Conservation (phyloP, 2,113 vertebrate genomes). For the Telmatochromis brachygnathus region DNA sequence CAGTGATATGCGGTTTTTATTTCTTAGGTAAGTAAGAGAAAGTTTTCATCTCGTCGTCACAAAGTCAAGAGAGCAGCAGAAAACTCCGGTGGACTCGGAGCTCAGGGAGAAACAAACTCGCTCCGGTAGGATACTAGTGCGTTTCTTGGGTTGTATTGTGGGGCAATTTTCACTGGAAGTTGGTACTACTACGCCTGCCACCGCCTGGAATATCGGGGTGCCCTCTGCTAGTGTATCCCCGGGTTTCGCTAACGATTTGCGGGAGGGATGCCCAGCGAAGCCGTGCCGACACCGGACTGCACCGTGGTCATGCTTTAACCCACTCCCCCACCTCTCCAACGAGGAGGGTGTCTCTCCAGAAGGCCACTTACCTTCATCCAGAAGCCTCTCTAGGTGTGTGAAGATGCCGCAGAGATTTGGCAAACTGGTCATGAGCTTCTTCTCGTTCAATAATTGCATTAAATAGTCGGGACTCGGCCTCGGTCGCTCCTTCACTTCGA, state of each 20-base stretch:
- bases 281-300: slow-evolving; percentile 15
- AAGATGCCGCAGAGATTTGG: slow-evolving; percentile 82
- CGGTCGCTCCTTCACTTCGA: slow-evolving; percentile 82
- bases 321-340: not conserved
- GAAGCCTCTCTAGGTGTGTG: slow-evolving; percentile 78
- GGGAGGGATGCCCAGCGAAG: slow-evolving; percentile 21
- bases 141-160: not conserved
- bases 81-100: not conserved
- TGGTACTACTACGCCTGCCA: not conserved
- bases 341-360: not conserved
- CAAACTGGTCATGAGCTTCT: slow-evolving; percentile 80
- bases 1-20: not conserved
- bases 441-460: slow-evolving; percentile 80
- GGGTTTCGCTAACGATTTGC: not conserved
- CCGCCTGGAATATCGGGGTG: not conserved
- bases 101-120: not conserved
- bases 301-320: slow-evolving; percentile 23
- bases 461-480: slow-evolving; percentile 83
- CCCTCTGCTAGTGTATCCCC: not conserved
- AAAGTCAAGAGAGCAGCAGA: not conserved
- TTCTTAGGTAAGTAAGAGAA: not conserved
- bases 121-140: not conserved
- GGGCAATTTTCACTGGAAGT: not conserved
- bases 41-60: not conserved
- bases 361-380: slow-evolving; percentile 74